These are phyloP conservation scores for Neosilurus hyrtlii DNA, from an alignment of 2,797 vertebrate genomes.

Conservation along the genomic window DNA sequence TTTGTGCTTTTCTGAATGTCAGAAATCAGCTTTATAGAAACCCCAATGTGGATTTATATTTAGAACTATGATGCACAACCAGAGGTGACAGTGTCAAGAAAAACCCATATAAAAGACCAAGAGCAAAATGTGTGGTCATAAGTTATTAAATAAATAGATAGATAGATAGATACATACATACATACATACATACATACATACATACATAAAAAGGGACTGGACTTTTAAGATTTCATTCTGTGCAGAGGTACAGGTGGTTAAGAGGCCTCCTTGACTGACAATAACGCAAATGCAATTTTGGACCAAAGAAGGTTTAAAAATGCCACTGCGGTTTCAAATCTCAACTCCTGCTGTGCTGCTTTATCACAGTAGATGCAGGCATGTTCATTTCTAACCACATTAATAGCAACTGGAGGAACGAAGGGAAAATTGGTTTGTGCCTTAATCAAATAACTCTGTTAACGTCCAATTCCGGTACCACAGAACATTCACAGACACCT, in stretches of 20 bases:
- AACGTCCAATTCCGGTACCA: not conserved
- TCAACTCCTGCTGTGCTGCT: not conserved
- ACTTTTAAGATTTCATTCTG: not conserved
- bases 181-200: too few relatives aligned
- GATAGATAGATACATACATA: too few relatives aligned
- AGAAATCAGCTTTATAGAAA: not conserved
- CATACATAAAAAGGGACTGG: not conserved
- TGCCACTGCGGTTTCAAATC: not conserved
- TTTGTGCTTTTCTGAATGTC: not conserved
- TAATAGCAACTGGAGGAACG: not conserved
- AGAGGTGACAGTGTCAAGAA: not conserved
- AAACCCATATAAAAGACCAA: not conserved
- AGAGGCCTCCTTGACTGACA: not conserved
- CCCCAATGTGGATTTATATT: not conserved
- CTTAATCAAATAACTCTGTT: not conserved
- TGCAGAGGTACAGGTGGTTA: not conserved
- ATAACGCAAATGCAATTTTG: not conserved
- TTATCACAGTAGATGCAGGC: not conserved
- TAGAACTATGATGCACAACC: not conserved
- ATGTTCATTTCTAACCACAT: constrained; percentile 6
- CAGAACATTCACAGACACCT: not conserved
- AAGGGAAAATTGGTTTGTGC: not conserved
- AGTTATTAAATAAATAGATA: not conserved
- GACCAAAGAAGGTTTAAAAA: not conserved
- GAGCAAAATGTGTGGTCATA: not conserved